These are phyloP conservation scores for Physocephala rufipes DNA, from an alignment of 2,888 invertebrate species.

Conservation along the genomic window DNA sequence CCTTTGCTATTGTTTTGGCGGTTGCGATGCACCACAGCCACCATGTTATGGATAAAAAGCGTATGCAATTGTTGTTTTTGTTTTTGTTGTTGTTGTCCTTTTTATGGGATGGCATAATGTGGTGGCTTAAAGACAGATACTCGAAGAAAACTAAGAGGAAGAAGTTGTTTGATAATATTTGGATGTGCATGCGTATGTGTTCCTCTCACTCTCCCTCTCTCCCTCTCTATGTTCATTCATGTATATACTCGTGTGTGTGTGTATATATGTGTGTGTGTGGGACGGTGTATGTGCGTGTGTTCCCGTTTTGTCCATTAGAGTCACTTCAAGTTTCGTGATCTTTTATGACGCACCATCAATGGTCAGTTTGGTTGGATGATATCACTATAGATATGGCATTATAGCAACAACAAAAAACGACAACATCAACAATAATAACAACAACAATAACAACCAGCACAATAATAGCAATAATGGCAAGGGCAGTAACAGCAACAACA, in stretches of 20 bases:
- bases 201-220: too few relatives aligned
- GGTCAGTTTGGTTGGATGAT: neutral
- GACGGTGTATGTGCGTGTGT: neutral
- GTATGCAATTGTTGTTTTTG: neutral
- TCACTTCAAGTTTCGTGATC: conserved; percentile 3
- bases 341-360: conserved; percentile 11
- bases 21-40: too few relatives aligned
- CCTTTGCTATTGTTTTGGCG: too few relatives aligned
- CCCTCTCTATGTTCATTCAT: neutral
- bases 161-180: neutral
- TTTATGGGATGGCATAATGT: conserved; percentile 12
- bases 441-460: neutral
- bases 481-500: neutral
- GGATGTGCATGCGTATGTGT: neutral
- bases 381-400: neutral
- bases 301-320: conserved; percentile 18
- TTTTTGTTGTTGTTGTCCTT: conserved; percentile 5
- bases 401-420: neutral
- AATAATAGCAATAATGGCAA: neutral
- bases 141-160: neutral
- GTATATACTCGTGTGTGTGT: neutral
- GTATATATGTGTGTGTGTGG: neutral
- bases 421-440: neutral
- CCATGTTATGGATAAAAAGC: too few relatives aligned
- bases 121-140: conserved; percentile 21